A percentile compares a stretch with the other conserved stretches of the same genome.
These are phyloP conservation scores for Amblyopsis rosae DNA, from an alignment of 2,113 vertebrate genomes.

Conservation along the genomic window DNA sequence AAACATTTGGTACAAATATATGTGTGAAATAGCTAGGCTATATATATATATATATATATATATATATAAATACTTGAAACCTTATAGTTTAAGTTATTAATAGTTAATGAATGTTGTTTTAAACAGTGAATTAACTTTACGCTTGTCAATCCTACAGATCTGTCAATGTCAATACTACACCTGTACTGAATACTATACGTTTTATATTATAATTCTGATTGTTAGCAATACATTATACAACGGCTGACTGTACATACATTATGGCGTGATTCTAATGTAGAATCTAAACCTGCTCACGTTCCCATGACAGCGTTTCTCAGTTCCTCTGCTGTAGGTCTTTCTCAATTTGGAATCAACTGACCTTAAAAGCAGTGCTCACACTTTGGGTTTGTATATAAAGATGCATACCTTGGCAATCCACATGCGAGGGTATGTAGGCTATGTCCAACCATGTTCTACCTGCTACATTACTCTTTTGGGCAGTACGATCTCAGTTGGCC, in stretches of 20 bases:
- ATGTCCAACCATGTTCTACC: conserved; percentile 49
- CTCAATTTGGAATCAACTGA: conserved; percentile 48
- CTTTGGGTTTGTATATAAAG: conserved; percentile 70
- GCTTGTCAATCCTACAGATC: no score
- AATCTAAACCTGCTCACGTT: neutral
- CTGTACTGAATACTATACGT: no score
- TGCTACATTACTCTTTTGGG: conserved; percentile 44
- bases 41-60: no score
- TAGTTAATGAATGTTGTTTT: no score
- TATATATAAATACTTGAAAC: no score
- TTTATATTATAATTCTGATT: no score
- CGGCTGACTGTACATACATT: neutral
- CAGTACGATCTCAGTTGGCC: neutral
- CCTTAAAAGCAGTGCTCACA: conserved; percentile 53
- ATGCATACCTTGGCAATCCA: conserved; percentile 71
- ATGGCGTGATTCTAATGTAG: neutral
- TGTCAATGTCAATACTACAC: no score
- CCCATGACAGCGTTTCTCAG: neutral
- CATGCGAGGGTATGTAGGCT: conserved; percentile 66
- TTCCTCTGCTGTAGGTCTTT: conserved; percentile 28
- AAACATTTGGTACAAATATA: no score
- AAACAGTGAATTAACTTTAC: no score
- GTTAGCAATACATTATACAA: no score
- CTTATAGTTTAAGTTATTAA: no score
- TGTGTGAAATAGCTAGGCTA: no score